Evolutionary conservation across 2,888 invertebrate genomes (phyloP), one percentile per base, ranked within the genome.

Genomic region (Macaria liturata): DNA sequence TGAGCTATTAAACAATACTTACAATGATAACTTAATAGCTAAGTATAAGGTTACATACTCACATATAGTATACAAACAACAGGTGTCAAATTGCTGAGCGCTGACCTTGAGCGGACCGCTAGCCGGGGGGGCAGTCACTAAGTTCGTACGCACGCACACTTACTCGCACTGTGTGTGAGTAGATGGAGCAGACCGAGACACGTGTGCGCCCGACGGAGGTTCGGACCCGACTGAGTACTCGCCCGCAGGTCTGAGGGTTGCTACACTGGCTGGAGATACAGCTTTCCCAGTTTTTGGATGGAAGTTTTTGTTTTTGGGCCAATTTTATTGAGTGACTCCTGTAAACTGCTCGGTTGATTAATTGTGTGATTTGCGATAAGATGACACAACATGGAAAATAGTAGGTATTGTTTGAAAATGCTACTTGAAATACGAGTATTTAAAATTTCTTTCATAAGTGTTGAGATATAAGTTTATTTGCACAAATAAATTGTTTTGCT

Each of bases 71-170:
- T 78, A 78, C 75, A 80, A 78, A 83, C 81, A 88, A 89, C 88
- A 88, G 86, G 87, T 88, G 87, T 84, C 84, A 80, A 84, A 77
- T 78, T 80, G 78, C 80, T 76, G 74, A 75, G 75, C 64, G 81
- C 77, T 80, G 87, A 84, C 88, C 87, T 88, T 86, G 83, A 72
- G 73, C 75, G 75, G 74, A 75, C 71, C 71, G 81, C 75, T 74
- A 66, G 69, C 71, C 68, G 69, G 71, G 74, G 70, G 71, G 76
- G 78, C 46, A 54, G 54, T 50, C 78, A 83, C 81, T 74, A 71
- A 75, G 79, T 77, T 75, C 68, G 66, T 75, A 57, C 59, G 75
- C 81, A 81, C 84, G 83, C 81, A 81, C 84, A 84, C 83, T 79
- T 83, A 83, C 88, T 79, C 86, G 81, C 84, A 83, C 74, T 80